Evolutionary conservation across 2,888 invertebrate species (phyloP).

Genomic region (Physocephala rufipes): DNA sequence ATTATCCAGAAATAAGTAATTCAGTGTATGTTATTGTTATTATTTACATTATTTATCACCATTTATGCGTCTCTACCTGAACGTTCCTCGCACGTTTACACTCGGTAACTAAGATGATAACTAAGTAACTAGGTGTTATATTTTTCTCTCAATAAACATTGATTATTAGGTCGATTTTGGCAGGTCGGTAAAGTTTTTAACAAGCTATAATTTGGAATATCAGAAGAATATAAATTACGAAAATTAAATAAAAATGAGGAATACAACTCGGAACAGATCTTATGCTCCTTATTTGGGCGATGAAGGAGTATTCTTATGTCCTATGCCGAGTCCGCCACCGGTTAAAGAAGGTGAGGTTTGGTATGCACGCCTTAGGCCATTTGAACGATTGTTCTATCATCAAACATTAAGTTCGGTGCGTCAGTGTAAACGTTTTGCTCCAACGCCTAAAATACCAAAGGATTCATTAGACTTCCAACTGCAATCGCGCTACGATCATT

Average conservation of each 20-base stretch:
- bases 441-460: slow-evolving; percentile 66
- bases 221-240: not conserved
- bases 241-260: not conserved
- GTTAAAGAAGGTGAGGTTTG: slow-evolving; percentile 54
- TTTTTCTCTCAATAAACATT: not conserved
- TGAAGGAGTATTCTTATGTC: slow-evolving; percentile 66
- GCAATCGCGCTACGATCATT: slow-evolving; percentile 75
- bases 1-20: too few species aligned
- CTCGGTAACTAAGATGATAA: too few species aligned
- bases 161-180: slow-evolving; percentile 9
- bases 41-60: too few species aligned
- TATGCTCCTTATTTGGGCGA: slow-evolving; percentile 65
- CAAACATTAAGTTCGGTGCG: slow-evolving; percentile 69
- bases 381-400: slow-evolving; percentile 67
- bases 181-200: not conserved
- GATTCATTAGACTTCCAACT: slow-evolving; percentile 77
- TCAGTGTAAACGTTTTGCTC: slow-evolving; percentile 64
- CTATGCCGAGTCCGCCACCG: slow-evolving; percentile 60
- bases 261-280: slow-evolving; percentile 48
- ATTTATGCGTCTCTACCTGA: too few species aligned
- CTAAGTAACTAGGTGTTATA: too few species aligned
- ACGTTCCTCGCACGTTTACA: too few species aligned
- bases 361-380: slow-evolving; percentile 60
- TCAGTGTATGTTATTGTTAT: too few species aligned
- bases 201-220: not conserved